Base-by-base conservation (phyloP, 2,113 vertebrate species). In the Martes martes region DNA sequence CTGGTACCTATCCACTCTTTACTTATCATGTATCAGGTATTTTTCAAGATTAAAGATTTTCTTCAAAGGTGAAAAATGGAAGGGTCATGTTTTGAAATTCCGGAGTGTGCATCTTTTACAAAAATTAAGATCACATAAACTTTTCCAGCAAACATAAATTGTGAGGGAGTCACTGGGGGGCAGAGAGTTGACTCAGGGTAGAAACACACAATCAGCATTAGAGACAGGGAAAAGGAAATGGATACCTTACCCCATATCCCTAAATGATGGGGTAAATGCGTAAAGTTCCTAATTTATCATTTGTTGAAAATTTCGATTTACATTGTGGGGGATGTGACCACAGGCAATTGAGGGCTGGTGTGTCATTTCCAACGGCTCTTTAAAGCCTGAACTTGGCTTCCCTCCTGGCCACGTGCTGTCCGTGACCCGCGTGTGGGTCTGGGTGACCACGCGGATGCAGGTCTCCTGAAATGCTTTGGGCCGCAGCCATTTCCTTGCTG, bases 401-500 rank as follows among this genome's bases (percentile, higher is more conserved):
- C 73, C 61, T 59, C 5, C 1, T 0, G 18, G 47, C 71, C 57
- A 23, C 24, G 0, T 23, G 4, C 52, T 86, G 80, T 3, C 82
- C 71, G 28, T 65, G 97, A 92, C 91, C 18, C 71, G 73, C 1
- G 47, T 50, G 97, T 67, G 50, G 39, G 91, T 87, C 19, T 74
- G 36, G 55, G n/a, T 10, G 19, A 57, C 36, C 57, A 55, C 85
- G 83, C 71, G 57, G 84, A 92, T 92, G 97, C 94, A 50, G 73
- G 87, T 98, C 94, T 96, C 84, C 97, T 87, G 91, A 98, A 97
- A 96, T 76, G 97, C 84, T 94, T 97, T 97, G 96, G 88, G 86
- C 92, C 86, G 96, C 97, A 97, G 97, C 98, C 97, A 97, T 98
- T 98, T 98, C 98, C 97, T 98, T 96, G 57, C 96, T 97, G 96